Evolutionary conservation across 2,113 vertebrate species (phyloP).

Genomic region (Corythaixoides concolor): DNA sequence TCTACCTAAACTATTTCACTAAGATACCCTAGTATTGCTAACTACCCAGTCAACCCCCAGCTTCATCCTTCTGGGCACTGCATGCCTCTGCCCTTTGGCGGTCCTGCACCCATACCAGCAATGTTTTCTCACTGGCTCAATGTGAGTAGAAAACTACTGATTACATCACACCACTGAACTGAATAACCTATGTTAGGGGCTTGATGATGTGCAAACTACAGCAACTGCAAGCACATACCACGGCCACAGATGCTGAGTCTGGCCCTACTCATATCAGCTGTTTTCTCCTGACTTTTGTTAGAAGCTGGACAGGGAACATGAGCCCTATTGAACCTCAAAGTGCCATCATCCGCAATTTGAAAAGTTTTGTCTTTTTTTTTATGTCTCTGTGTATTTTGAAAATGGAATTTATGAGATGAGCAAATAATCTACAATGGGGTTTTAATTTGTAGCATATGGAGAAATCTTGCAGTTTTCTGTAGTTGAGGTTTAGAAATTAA

Average conservation of each 20-base stretch:
- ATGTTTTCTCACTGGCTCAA: background rate
- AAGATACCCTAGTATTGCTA: background rate
- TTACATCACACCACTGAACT: too few relatives aligned
- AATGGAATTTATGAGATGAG: background rate
- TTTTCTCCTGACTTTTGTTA: background rate
- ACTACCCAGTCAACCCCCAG: background rate
- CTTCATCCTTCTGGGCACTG: background rate
- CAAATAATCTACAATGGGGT: background rate
- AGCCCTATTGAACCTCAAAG: background rate
- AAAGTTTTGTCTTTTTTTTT: background rate
- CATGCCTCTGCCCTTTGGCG: background rate
- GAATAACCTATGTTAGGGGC: too few relatives aligned
- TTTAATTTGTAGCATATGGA: background rate
- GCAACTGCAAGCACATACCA: fast-evolving
- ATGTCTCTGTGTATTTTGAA: background rate
- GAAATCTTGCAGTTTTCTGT: background rate
- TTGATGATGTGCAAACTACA: background rate
- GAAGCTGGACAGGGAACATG: fast-evolving
- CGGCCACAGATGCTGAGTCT: background rate
- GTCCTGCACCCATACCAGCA: background rate
- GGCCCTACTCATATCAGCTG: fast-evolving
- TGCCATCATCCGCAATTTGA: background rate
- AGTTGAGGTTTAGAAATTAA: background rate
- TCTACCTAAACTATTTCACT: background rate
- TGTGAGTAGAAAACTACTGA: background rate